Evolutionary conservation across 2,797 vertebrate genomes (phyloP).

Genomic region (Fundulus diaphanus): DNA sequence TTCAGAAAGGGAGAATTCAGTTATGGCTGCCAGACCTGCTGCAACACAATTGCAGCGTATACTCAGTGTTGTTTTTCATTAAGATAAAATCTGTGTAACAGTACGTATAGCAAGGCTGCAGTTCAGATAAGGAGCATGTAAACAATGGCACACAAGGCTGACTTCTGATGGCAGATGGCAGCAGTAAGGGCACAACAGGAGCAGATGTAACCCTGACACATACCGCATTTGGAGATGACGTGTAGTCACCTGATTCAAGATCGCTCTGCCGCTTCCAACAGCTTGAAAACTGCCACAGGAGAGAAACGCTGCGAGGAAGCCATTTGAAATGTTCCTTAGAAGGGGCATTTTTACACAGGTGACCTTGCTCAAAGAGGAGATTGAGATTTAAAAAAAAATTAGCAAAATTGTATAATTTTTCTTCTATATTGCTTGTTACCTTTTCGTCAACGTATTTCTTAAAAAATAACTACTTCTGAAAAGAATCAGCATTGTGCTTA

Average conservation of each 20-base stretch:
- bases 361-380: neutral
- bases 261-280: constrained; percentile 34
- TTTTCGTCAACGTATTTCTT: neutral
- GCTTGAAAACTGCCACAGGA: constrained; percentile 26
- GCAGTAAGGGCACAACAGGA: constrained; percentile 52
- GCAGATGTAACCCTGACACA: constrained; percentile 70
- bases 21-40: constrained; percentile 30
- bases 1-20: constrained; percentile 64
- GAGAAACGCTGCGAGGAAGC: neutral
- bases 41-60: constrained; percentile 3
- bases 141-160: constrained; percentile 48
- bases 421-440: neutral
- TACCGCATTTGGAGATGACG: constrained; percentile 28
- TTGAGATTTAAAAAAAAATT: neutral
- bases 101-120: neutral
- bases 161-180: constrained; percentile 72
- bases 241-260: constrained; percentile 45
- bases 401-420: neutral
- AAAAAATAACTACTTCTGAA: neutral
- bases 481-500: neutral
- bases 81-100: constrained; percentile 12
- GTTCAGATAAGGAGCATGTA: constrained; percentile 39
- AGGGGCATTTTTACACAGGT: neutral
- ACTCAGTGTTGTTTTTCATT: constrained; percentile 20
- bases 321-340: neutral